Evolutionary conservation across 2,113 vertebrate species (phyloP).

Genomic region (Dicaeum eximium): DNA sequence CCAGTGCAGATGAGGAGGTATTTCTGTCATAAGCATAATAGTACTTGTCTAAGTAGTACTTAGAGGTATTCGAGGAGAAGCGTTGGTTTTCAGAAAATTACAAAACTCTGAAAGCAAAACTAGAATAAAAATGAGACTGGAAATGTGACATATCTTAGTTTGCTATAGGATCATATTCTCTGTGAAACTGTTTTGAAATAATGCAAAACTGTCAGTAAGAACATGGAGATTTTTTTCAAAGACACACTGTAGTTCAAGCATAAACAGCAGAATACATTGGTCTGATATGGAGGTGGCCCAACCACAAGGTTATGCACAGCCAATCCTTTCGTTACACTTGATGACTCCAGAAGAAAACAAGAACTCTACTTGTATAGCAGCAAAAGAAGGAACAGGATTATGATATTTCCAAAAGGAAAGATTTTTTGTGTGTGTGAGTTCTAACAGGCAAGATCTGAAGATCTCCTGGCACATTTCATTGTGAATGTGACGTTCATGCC

Average conservation of each 20-base stretch:
- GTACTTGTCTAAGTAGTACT: background rate
- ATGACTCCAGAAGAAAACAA: background rate
- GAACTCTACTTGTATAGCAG: background rate
- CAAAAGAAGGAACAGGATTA: background rate
- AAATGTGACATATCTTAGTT: background rate
- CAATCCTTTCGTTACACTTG: background rate
- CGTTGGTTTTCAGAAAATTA: background rate
- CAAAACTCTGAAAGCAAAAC: background rate
- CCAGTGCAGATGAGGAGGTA: background rate
- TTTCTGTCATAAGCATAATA: background rate
- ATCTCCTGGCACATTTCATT: background rate
- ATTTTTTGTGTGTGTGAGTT: background rate
- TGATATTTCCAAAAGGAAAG: background rate
- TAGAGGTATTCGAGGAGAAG: background rate
- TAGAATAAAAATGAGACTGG: background rate
- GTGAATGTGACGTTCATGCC: rapidly evolving
- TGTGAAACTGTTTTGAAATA: background rate
- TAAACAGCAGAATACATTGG: background rate
- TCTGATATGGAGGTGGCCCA: background rate
- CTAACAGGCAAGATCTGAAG: background rate
- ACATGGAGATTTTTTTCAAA: background rate
- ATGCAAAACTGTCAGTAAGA: background rate
- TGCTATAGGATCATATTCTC: background rate
- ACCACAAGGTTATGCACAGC: background rate
- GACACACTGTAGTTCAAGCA: background rate